phyloP scores from a whole-genome alignment of 2,888 invertebrate genomes.

The Priocnemis perturbator region DNA sequence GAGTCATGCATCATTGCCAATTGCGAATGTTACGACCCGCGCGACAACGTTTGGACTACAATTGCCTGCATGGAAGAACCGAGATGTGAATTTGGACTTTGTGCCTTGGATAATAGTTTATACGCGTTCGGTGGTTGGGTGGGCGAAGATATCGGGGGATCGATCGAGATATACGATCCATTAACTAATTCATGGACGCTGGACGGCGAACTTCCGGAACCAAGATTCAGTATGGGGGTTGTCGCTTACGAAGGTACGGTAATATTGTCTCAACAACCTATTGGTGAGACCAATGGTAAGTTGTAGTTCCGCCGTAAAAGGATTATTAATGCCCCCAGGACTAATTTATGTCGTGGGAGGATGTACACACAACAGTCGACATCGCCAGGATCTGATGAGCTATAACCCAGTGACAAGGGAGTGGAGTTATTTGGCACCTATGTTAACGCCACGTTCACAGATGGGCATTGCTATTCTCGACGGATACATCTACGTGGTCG shows the following conservation, averaged over 20 bases:
- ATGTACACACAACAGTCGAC: constrained; percentile 87
- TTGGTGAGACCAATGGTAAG: too few relatives aligned
- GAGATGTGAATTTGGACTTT: constrained; percentile 92
- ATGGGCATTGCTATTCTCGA: constrained; percentile 92
- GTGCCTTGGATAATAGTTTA: constrained; percentile 87
- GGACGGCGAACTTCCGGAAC: constrained; percentile 87
- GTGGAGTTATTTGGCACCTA: constrained; percentile 86
- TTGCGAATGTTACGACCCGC: constrained; percentile 89
- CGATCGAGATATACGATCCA: constrained; percentile 92
- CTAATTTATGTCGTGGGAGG: constrained; percentile 94
- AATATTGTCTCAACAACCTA: constrained; percentile 11
- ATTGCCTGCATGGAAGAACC: constrained; percentile 84
- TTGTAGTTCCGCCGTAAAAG: too few relatives aligned
- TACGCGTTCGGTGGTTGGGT: constrained; percentile 97
- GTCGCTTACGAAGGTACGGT: constrained; percentile 85
- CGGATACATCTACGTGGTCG: constrained; percentile 90
- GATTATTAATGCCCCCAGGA: constrained; percentile 76
- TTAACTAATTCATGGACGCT: constrained; percentile 86
- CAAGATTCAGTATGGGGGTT: constrained; percentile 94
- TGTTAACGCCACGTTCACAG: constrained; percentile 90
- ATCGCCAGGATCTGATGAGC: constrained; percentile 87
- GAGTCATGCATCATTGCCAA: constrained; percentile 92
- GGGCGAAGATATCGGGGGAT: constrained; percentile 91
- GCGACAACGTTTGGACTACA: constrained; percentile 78
- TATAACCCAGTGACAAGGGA: constrained; percentile 88